Conservation (phyloP, 2,113 vertebrate species). For the Syngnathoides biaculeatus region DNA sequence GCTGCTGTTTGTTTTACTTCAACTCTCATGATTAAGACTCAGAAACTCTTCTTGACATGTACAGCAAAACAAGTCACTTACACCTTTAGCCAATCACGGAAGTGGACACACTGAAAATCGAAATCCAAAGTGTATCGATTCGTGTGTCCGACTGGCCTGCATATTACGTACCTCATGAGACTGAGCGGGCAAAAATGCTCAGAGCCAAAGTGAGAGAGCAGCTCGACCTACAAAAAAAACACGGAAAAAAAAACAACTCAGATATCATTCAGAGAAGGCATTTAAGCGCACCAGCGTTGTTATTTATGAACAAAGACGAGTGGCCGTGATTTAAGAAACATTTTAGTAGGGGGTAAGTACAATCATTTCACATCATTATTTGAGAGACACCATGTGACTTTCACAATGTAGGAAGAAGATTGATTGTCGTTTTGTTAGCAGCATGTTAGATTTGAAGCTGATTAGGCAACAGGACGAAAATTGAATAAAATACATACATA, state of each 20-base stretch:
- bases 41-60: neutral
- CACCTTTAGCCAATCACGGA: neutral
- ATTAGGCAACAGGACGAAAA: constrained; percentile 5
- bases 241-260: no score
- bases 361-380: neutral
- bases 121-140: neutral
- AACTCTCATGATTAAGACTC: no score
- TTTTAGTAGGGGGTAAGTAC: neutral
- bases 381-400: neutral
- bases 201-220: constrained; percentile 93
- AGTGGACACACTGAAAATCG: neutral
- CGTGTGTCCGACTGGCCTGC: neutral
- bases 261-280: neutral
- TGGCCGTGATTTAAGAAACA: neutral
- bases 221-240: constrained; percentile 85
- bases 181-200: constrained; percentile 99
- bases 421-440: neutral
- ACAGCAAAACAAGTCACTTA: neutral
- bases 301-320: neutral
- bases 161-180: constrained; percentile 85
- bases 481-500: constrained; percentile 20
- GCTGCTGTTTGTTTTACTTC: no score
- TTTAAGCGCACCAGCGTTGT: neutral
- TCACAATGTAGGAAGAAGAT: neutral
- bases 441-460: constrained; percentile 3